These are phyloP conservation scores for Mamestra configurata DNA, from an alignment of 1,140 invertebrate genomes.

Conservation along the genomic window DNA sequence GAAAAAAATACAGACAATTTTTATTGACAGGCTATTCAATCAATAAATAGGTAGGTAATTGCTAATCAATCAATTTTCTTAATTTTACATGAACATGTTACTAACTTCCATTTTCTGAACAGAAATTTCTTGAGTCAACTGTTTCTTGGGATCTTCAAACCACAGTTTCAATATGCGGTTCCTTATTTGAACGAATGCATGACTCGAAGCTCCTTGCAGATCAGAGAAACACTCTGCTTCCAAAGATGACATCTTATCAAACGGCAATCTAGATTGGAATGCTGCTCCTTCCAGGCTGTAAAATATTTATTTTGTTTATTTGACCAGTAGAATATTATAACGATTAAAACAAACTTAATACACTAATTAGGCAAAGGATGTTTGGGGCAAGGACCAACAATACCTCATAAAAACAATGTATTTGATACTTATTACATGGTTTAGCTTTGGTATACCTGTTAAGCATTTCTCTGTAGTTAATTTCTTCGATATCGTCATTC, in stretches of 20 bases:
- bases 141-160: constrained; percentile 98
- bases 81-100: background rate
- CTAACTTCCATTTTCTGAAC: constrained; percentile 93
- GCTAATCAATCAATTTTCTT: too few relatives aligned
- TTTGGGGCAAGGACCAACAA: too few relatives aligned
- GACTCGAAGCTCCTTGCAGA: constrained; percentile 94
- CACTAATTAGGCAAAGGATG: too few relatives aligned
- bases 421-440: background rate
- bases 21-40: too few relatives aligned
- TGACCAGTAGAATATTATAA: too few relatives aligned
- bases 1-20: too few relatives aligned
- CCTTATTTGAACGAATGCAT: constrained; percentile 97
- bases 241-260: constrained; percentile 97
- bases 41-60: too few relatives aligned
- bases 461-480: constrained; percentile 87
- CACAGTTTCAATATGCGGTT: constrained; percentile 98
- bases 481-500: constrained; percentile 88
- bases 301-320: constrained; percentile 40
- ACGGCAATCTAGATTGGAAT: constrained; percentile 97
- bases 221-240: constrained; percentile 98
- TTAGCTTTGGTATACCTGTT: constrained; percentile 80
- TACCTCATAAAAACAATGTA: too few relatives aligned
- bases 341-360: background rate
- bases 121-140: constrained; percentile 95
- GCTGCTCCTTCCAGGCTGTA: constrained; percentile 96